A percentile compares a stretch with the other conserved stretches of the same genome.
phyloP scores from a whole-genome alignment of 2,113 vertebrate genomes.

The Heteronetta atricapilla region DNA sequence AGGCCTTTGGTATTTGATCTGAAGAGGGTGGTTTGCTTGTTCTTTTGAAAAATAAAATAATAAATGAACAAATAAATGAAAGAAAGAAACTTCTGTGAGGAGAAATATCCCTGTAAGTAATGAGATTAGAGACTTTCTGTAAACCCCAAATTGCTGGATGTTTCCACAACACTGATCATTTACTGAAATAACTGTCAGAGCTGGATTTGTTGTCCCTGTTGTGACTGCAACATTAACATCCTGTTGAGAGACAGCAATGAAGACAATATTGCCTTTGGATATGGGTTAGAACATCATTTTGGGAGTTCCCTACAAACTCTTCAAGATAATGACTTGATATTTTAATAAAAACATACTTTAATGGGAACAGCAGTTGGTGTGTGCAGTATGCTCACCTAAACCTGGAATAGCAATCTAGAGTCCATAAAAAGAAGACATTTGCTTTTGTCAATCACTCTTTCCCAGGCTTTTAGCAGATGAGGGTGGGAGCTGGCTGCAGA shows the following conservation, averaged over 20 bases:
- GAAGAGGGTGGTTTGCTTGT: fast-evolving
- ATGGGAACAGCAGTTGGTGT: neutral
- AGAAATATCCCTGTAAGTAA: neutral
- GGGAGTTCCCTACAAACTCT: neutral
- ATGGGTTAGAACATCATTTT: neutral
- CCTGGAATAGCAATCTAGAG: neutral
- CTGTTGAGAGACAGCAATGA: neutral
- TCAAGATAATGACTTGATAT: neutral
- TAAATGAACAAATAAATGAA: neutral
- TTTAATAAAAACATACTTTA: neutral
- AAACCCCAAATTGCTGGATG: neutral
- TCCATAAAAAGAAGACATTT: neutral
- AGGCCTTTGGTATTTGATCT: neutral
- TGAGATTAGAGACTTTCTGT: neutral
- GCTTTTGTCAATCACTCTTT: neutral
- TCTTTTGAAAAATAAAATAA: neutral
- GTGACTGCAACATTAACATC: fast-evolving
- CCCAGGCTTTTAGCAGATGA: neutral
- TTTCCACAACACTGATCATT: neutral
- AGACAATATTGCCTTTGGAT: fast-evolving
- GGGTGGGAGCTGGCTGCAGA: neutral
- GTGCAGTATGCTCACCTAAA: neutral
- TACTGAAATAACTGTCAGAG: neutral
- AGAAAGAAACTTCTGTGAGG: neutral
- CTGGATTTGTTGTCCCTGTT: neutral